Evolutionary conservation across 2,113 vertebrate genomes (phyloP).

Genomic region (Corydoras sp.): DNA sequence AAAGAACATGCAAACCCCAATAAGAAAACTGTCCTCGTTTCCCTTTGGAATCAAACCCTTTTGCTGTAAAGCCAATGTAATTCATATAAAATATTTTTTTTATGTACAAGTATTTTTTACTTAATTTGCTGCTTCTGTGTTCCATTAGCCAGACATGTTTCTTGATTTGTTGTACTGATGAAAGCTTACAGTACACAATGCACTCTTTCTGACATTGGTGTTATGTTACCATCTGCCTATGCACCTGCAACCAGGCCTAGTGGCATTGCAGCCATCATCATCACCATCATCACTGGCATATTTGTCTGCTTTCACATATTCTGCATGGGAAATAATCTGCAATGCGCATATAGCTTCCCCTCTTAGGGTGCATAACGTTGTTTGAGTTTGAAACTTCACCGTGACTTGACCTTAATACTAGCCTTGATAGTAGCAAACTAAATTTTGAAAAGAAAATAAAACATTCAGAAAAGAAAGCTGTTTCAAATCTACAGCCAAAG

Average conservation of each 20-base stretch:
- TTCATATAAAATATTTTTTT: too few species aligned
- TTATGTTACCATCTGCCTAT: slow-evolving; percentile 3
- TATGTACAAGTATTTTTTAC: too few species aligned
- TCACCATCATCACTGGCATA: slow-evolving; percentile 32
- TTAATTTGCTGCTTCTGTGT: too few species aligned
- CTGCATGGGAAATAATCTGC: slow-evolving; percentile 68
- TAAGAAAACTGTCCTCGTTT: too few species aligned
- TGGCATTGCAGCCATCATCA: not conserved
- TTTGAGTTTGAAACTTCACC: not conserved
- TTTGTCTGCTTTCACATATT: slow-evolving; percentile 47
- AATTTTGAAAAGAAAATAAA: not conserved
- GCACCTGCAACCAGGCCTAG: slow-evolving; percentile 38
- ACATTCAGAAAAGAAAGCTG: not conserved
- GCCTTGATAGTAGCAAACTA: not conserved
- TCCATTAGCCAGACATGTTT: too few species aligned
- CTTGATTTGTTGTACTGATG: too few species aligned
- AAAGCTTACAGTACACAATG: not conserved
- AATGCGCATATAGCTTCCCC: slow-evolving; percentile 69
- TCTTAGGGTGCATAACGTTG: not conserved
- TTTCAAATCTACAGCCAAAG: not conserved
- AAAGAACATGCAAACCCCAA: too few species aligned
- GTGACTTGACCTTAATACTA: not conserved
- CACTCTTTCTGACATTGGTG: slow-evolving; percentile 38
- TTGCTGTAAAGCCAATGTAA: too few species aligned
- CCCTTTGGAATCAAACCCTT: too few species aligned